Evolutionary conservation across 2,113 vertebrate species (phyloP).

Genomic region (Tachysurus vachellii): DNA sequence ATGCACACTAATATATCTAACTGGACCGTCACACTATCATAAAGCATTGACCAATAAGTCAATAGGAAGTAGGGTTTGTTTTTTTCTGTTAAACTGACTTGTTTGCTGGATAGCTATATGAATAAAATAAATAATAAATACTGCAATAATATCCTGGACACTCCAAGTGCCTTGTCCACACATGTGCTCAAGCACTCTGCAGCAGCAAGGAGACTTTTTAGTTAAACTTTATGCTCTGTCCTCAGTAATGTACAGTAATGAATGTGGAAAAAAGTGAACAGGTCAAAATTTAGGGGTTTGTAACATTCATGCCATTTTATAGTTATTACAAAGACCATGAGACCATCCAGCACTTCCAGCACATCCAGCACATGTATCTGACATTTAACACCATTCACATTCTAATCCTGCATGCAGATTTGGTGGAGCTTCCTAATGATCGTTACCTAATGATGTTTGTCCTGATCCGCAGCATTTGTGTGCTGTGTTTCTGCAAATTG

Average conservation of each 20-base stretch:
- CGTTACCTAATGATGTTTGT: slow-evolving; percentile 43
- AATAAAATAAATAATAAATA: background rate
- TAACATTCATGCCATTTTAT: slow-evolving; percentile 5
- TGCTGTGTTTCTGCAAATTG: slow-evolving; percentile 35
- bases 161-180: background rate
- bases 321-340: slow-evolving; percentile 38
- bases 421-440: background rate
- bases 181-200: background rate
- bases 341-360: slow-evolving; percentile 1
- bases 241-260: background rate
- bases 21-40: background rate
- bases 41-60: background rate
- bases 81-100: background rate
- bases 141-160: background rate
- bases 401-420: slow-evolving; percentile 16
- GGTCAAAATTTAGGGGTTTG: background rate
- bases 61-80: background rate
- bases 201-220: background rate
- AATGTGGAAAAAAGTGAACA: background rate
- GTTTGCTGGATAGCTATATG: background rate
- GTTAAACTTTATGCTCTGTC: background rate
- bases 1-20: background rate
- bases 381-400: slow-evolving; percentile 34
- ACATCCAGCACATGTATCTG: background rate
- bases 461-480: slow-evolving; percentile 3